Conservation (phyloP, 2,888 invertebrate genomes). For the Exocentrus adspersus region DNA sequence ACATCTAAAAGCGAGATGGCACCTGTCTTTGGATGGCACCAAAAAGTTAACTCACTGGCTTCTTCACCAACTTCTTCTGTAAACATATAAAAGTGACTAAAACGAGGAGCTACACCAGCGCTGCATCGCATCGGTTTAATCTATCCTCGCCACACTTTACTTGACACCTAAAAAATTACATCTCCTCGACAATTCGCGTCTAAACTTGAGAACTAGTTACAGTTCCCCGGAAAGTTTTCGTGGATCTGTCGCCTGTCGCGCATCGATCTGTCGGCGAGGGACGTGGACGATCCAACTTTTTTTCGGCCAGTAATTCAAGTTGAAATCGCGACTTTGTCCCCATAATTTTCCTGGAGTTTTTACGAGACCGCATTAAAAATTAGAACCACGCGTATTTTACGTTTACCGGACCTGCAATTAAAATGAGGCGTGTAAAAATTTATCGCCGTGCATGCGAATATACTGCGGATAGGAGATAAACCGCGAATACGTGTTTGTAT, state of each 20-base stretch:
- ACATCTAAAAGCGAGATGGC: too few species aligned
- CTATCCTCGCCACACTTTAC: neutral
- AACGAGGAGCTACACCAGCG: too few species aligned
- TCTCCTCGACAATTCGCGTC: neutral
- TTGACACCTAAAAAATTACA: conserved; percentile 15
- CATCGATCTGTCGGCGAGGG: conserved; percentile 13
- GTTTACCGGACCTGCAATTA: neutral
- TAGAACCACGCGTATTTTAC: neutral
- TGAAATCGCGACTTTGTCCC: too few species aligned
- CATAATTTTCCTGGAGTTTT: too few species aligned
- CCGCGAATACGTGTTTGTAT: conserved; percentile 6
- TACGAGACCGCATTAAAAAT: neutral
- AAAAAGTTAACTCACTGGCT: too few species aligned
- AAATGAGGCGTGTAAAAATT: conserved; percentile 7
- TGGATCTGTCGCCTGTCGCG: conserved; percentile 20
- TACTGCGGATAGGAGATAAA: conserved; percentile 5
- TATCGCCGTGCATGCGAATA: conserved; percentile 13
- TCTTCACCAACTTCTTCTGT: too few species aligned
- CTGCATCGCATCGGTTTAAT: too few species aligned
- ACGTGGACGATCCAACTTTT: neutral
- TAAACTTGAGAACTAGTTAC: conserved; percentile 11
- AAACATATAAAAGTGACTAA: too few species aligned
- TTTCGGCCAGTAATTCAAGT: too few species aligned
- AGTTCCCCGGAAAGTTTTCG: conserved; percentile 6
- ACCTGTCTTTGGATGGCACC: too few species aligned